Evolutionary conservation across 2,797 vertebrate species (phyloP), one percentile per base, ranked within the genome.

Genomic region (Hoplostethus atlanticus): DNA sequence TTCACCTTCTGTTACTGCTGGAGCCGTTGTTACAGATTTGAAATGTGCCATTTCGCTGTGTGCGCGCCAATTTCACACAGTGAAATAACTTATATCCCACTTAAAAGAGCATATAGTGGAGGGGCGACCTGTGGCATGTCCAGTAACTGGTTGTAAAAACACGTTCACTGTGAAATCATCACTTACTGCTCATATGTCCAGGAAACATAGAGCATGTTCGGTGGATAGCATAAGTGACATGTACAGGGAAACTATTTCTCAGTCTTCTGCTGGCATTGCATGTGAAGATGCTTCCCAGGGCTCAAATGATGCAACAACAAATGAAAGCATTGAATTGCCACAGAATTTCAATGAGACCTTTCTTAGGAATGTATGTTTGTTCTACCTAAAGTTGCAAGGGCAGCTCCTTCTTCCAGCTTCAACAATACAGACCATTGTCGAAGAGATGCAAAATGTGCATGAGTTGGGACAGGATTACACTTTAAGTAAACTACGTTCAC

Each of bases 71-170:
- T 81, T 81, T 79, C 68, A 84, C 15, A 76, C 71, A 30, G 70
- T 75, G 1, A 77, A 80, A 44, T 57, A 85, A 59, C 67, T 83
- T 53, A 2, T 73, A 9, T 21, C 31, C 21, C 72, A 75, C 60
- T 51, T 85, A 40, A 80, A 83, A 55, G 31, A 80, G 7, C 70
- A 83, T 56, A 17, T 85, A 34, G 56, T 34, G 6, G 80, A 72
- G 58, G 73, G 73, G 47, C 8, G 28, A 72, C 10, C 68, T 58
- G 71, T 79, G 30, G 8, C 58, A 75, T 84, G 82, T 69, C 74
- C 75, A 40, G 51, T 84, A 48, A 69, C 28, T 15, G 59, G 38
- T 36, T 72, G 64, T 72, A 50, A 71, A 55, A 72, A 65, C n/a
- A 40, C 4, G 0, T 84, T 84, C 42, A 68, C 54, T 58, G 44